Base-by-base conservation (phyloP, 2,113 vertebrate genomes). In the Tonatia bakeri region DNA sequence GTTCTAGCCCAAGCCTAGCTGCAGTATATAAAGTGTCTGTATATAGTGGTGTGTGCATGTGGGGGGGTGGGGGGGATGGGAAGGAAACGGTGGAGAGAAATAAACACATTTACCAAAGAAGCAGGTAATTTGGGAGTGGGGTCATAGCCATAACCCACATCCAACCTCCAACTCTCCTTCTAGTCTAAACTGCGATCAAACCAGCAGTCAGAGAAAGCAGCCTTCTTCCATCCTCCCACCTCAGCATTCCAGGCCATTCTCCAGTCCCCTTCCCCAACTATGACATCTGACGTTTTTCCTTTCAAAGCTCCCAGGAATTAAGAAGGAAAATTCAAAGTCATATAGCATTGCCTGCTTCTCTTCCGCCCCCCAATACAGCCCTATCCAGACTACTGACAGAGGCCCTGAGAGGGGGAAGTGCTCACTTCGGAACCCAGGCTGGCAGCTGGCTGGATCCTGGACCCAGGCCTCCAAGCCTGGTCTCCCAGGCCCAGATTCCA, bases 301-400 rank as follows among this genome's bases (percentile, higher is more conserved):
- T 94, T 90, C 79, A 88, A 92, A 96, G 96, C 97, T 97, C 94
- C 82, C 96, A 97, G 96, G 94, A 97, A 97, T 97, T 92, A 95
- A 93, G 92, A 96, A 97, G 95, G 82, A 91, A 98, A 96, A 97
- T 89, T 94, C 88, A 97, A 95, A 97, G 97, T 96, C 96, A 89
- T 87, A 95, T 22, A 96, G 95, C 94, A 95, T 97, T 52, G 16
- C 90, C 40, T 45, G 75, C 83, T 38, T 70, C 50, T 79, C 22
- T 52, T 69, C 65, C 17, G 7, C 9, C 85, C 95, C 95, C 86
- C 90, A 79, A 6, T 26, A 80, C 77, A 70, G 75, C 54, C 45
- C 92, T 70, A 70, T 93, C 33, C 81, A 93, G 92, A 64, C 88
- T 76, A 84, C 87, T 97, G 97, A 97, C 94, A 95, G 96, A 96